Conservation (phyloP, 2,797 vertebrate genomes). For the Neopelma chrysocephalum region DNA sequence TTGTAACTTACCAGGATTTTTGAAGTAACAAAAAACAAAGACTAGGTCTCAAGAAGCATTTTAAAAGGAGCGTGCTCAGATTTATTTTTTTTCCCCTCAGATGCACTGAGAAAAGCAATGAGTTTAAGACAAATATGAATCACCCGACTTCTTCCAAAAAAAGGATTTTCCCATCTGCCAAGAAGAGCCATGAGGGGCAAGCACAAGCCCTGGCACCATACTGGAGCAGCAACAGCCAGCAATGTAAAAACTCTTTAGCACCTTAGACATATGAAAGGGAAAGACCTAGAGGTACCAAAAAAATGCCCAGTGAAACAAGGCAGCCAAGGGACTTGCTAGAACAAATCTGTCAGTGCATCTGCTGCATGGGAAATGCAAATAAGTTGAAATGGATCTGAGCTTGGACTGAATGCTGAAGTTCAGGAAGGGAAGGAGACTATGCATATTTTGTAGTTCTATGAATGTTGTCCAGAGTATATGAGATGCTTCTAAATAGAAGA, state of each 20-base stretch:
- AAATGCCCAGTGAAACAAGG: background rate
- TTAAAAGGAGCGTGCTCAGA: background rate
- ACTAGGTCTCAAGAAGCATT: background rate
- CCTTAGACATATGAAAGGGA: background rate
- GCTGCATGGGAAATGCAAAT: background rate
- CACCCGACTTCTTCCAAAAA: background rate
- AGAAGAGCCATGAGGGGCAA: background rate
- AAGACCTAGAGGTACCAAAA: conserved; percentile 4
- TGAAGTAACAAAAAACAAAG: background rate
- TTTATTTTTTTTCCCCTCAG: background rate
- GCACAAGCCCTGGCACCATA: background rate
- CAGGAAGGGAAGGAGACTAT: background rate
- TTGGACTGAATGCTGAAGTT: background rate
- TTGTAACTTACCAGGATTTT: background rate
- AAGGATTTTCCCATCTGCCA: background rate
- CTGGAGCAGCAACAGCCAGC: background rate
- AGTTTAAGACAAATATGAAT: background rate
- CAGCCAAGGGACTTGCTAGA: background rate
- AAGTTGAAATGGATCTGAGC: background rate
- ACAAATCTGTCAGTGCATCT: background rate
- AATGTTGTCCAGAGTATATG: background rate
- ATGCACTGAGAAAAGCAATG: background rate
- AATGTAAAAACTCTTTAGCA: background rate
- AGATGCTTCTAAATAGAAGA: background rate
- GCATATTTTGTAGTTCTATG: background rate